Percentiles rank a stretch among this genome's conserved stretches.
These are phyloP conservation scores for Microtus agrestis DNA, from an alignment of 2,797 vertebrate species.

Conservation along the genomic window DNA sequence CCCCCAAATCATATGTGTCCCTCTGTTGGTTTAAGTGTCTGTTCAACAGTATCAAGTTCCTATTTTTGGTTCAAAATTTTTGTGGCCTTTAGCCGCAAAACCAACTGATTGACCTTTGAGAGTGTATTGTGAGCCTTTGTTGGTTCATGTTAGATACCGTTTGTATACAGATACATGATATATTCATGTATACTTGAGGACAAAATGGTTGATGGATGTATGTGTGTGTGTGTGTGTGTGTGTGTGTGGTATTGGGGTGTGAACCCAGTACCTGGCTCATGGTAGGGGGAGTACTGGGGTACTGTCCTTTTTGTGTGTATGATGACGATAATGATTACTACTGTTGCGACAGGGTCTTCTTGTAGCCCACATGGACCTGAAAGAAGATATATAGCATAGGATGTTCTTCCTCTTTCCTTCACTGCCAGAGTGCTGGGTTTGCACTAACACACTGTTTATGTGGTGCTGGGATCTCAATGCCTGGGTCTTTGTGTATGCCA, in stretches of 20 bases:
- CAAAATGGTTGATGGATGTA: not conserved
- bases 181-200: conserved; percentile 6
- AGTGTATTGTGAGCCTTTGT: not conserved
- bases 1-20: not conserved
- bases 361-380: not conserved
- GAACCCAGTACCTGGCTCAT: not conserved
- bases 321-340: not conserved
- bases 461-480: not conserved
- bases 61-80: conserved; percentile 34
- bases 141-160: conserved; percentile 4
- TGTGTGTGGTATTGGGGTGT: not conserved
- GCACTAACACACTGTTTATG: not conserved
- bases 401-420: not conserved
- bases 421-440: not conserved
- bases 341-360: not conserved
- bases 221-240: not conserved
- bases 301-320: not conserved
- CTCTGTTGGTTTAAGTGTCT: conserved; percentile 20
- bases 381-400: not conserved
- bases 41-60: conserved; percentile 3
- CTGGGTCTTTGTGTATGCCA: not conserved
- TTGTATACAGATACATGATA: not conserved
- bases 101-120: conserved; percentile 40
- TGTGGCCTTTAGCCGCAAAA: not conserved
- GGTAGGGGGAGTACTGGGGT: not conserved